phyloP scores from a whole-genome alignment of 1,140 invertebrate genomes.

The Brachionus rotundiformis region DNA sequence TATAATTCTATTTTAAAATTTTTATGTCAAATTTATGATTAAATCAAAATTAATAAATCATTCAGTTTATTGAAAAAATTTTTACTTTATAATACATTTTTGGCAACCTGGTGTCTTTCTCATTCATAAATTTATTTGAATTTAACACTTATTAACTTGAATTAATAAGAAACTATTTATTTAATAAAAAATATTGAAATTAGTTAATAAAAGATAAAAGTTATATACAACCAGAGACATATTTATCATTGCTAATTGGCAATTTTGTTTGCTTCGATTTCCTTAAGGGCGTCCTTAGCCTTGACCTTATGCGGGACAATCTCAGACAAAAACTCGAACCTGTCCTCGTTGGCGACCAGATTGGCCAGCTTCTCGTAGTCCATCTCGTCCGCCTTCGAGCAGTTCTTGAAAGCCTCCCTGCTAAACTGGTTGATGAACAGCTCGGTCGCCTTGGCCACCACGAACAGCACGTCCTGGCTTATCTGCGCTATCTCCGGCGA shows the following conservation, averaged over 20 bases:
- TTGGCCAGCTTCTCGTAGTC: conserved; percentile 38
- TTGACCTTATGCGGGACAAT: conserved; percentile 44
- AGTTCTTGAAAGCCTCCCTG: background rate
- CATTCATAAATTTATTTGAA: too few relatives aligned
- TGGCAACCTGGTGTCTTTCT: too few relatives aligned
- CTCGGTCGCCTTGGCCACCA: conserved; percentile 43
- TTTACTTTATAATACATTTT: too few relatives aligned
- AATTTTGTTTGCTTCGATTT: conserved; percentile 22
- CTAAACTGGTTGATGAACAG: conserved; percentile 21
- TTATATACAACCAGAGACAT: background rate
- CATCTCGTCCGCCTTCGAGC: background rate
- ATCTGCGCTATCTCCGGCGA: conserved; percentile 31
- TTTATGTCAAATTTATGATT: too few relatives aligned
- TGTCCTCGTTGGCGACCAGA: conserved; percentile 34
- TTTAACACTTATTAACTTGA: too few relatives aligned
- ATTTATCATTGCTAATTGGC: background rate
- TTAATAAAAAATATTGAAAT: background rate
- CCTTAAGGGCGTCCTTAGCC: conserved; percentile 20
- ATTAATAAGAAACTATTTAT: too few relatives aligned
- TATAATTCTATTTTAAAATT: too few relatives aligned
- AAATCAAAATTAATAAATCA: too few relatives aligned
- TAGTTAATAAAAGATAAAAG: background rate
- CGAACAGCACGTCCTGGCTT: conserved; percentile 25
- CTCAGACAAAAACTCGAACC: conserved; percentile 43
- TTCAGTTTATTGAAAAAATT: too few relatives aligned